Evolutionary conservation across 2,888 invertebrate species (phyloP).

Genomic region (Rhingia campestris): DNA sequence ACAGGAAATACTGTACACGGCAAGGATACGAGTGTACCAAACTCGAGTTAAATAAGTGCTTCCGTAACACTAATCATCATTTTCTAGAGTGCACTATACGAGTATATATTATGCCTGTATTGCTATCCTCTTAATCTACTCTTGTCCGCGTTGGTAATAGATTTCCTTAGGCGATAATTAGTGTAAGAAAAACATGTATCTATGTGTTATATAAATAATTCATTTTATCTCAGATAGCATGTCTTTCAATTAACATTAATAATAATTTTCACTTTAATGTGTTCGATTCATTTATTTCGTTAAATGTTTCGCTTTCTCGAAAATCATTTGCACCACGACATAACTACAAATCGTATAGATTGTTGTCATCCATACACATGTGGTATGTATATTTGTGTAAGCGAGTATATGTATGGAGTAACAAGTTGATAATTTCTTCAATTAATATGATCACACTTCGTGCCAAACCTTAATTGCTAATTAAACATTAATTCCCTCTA

Average conservation of each 20-base stretch:
- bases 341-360: conserved; percentile 26
- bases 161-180: neutral
- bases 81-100: no score
- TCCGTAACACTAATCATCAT: no score
- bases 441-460: conserved; percentile 73
- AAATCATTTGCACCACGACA: conserved; percentile 57
- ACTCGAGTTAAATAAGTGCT: no score
- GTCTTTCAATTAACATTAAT: conserved; percentile 61
- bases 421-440: conserved; percentile 69
- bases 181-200: neutral
- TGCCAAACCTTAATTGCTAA: conserved; percentile 72
- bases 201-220: neutral
- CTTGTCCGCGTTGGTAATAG: no score
- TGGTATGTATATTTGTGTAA: neutral
- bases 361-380: conserved; percentile 3
- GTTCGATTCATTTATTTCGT: conserved; percentile 60
- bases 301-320: conserved; percentile 49
- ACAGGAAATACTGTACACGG: no score
- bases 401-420: conserved; percentile 2
- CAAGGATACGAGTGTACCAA: no score
- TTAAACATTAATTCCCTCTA: conserved; percentile 69
- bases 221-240: conserved; percentile 3
- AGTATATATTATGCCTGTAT: no score
- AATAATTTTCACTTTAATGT: conserved; percentile 48
- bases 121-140: no score